Evolutionary conservation across 1,140 invertebrate species (phyloP).

Genomic region (Drosophila insularis): DNA sequence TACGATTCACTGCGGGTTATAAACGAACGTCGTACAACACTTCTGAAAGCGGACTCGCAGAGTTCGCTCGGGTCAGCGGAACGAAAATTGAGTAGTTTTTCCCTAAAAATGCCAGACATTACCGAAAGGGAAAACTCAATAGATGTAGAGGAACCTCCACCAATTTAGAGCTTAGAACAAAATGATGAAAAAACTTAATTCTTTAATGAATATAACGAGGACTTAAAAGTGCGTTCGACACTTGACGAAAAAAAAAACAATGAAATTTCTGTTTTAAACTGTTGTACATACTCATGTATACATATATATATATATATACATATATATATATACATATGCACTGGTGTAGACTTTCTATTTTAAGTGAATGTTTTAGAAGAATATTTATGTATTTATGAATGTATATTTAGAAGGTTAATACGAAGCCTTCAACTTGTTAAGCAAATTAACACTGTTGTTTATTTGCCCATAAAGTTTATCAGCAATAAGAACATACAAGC

Average conservation of each 20-base stretch:
- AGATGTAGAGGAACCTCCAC: constrained; percentile 50
- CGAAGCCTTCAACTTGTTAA: neutral
- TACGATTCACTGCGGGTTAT: constrained; percentile 78
- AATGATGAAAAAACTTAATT: neutral
- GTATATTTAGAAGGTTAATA: constrained; percentile 2
- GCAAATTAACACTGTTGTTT: constrained; percentile 7
- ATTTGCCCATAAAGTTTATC: constrained; percentile 8
- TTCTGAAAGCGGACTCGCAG: constrained; percentile 76
- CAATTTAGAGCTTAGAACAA: constrained; percentile 9
- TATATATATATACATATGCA: constrained; percentile 4
- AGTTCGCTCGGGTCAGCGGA: constrained; percentile 67
- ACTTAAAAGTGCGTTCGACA: constrained; percentile 1
- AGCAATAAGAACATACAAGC: neutral
- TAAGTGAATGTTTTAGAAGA: constrained; percentile 11
- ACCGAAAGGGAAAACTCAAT: constrained; percentile 67
- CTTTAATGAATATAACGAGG: constrained; percentile 1
- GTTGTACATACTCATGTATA: constrained; percentile 8
- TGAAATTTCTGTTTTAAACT: constrained; percentile 11
- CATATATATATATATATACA: neutral
- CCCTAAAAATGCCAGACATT: constrained; percentile 73
- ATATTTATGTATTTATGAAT: constrained; percentile 11
- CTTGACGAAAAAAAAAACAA: constrained; percentile 6
- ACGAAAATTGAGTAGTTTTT: constrained; percentile 67
- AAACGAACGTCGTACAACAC: constrained; percentile 70
- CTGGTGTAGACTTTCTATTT: constrained; percentile 6